Evolutionary conservation across 2,797 vertebrate species (phyloP).

Genomic region (Pseudocheirus occidentalis): DNA sequence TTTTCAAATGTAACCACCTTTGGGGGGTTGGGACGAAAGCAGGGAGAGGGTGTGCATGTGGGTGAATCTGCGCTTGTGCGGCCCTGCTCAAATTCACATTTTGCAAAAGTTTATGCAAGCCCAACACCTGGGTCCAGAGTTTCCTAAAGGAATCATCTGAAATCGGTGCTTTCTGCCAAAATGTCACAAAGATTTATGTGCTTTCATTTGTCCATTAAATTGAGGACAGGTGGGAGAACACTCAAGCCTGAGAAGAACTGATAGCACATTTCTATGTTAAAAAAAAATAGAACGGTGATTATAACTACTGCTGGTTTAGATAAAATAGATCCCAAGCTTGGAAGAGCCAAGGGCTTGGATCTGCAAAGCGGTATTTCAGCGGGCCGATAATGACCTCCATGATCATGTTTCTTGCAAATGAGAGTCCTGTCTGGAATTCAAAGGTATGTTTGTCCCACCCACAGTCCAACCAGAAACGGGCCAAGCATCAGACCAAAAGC

Average conservation of each 20-base stretch:
- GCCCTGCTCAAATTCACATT: slow-evolving; percentile 83
- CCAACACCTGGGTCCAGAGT: slow-evolving; percentile 87
- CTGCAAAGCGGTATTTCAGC: slow-evolving; percentile 81
- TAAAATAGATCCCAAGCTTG: slow-evolving; percentile 78
- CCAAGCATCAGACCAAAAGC: not conserved
- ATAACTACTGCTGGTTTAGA: slow-evolving; percentile 82
- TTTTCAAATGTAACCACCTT: slow-evolving; percentile 73
- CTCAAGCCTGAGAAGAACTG: slow-evolving; percentile 84
- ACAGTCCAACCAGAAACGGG: slow-evolving; percentile 24
- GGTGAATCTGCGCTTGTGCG: slow-evolving; percentile 44
- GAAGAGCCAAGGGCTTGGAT: slow-evolving; percentile 46
- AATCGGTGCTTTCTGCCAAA: slow-evolving; percentile 87
- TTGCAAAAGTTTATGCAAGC: slow-evolving; percentile 84
- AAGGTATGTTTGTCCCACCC: not conserved
- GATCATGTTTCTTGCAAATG: slow-evolving; percentile 73
- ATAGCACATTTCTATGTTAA: slow-evolving; percentile 83
- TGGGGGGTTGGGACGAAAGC: not conserved
- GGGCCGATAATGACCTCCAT: slow-evolving; percentile 79
- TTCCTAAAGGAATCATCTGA: slow-evolving; percentile 88
- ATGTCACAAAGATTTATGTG: slow-evolving; percentile 88
- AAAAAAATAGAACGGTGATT: slow-evolving; percentile 74
- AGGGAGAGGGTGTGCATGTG: not conserved
- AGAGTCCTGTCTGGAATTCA: slow-evolving; percentile 67
- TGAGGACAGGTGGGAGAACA: slow-evolving; percentile 89
- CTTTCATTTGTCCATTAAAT: slow-evolving; percentile 87